phyloP scores from a whole-genome alignment of 2,888 invertebrate species.

The Ophraella communa region DNA sequence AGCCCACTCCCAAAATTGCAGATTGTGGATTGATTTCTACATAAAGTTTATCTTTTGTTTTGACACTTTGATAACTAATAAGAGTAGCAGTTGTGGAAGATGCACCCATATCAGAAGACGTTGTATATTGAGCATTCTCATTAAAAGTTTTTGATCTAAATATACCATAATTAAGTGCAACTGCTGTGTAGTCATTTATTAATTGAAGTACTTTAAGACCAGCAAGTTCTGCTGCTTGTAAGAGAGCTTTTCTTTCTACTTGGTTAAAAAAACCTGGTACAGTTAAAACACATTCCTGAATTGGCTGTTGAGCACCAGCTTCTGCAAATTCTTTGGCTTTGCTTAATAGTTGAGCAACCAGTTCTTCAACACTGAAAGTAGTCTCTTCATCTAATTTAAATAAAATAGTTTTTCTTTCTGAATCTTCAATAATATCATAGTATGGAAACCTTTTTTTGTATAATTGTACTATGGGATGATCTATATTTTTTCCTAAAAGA shows the following conservation, averaged over 20 bases:
- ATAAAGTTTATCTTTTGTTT: slow-evolving; percentile 88
- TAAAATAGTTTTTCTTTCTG: slow-evolving; percentile 79
- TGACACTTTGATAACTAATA: slow-evolving; percentile 88
- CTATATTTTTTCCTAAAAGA: slow-evolving; percentile 87
- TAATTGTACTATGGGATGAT: slow-evolving; percentile 88
- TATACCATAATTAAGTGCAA: slow-evolving; percentile 96
- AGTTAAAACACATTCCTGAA: slow-evolving; percentile 93
- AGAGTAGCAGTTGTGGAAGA: slow-evolving; percentile 90
- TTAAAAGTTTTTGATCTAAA: slow-evolving; percentile 93
- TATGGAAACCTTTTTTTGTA: slow-evolving; percentile 84
- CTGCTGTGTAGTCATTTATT: slow-evolving; percentile 95
- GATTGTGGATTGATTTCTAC: slow-evolving; percentile 92
- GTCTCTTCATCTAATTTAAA: slow-evolving; percentile 83
- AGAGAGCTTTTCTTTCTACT: slow-evolving; percentile 86
- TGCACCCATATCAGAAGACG: slow-evolving; percentile 99
- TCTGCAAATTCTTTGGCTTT: slow-evolving; percentile 92
- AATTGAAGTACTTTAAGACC: slow-evolving; percentile 90
- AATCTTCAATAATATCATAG: slow-evolving; percentile 83
- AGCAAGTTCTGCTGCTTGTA: slow-evolving; percentile 87
- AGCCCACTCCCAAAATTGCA: slow-evolving; percentile 90
- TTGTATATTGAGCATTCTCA: slow-evolving; percentile 85
- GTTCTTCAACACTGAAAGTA: slow-evolving; percentile 85
- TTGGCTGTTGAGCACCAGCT: slow-evolving; percentile 82
- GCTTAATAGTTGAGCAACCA: slow-evolving; percentile 89
- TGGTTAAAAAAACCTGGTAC: slow-evolving; percentile 98